Percentiles rank a stretch among this genome's conserved stretches.
Conservation (phyloP, 2,797 vertebrate genomes). For the Eleutherodactylus coqui region DNA sequence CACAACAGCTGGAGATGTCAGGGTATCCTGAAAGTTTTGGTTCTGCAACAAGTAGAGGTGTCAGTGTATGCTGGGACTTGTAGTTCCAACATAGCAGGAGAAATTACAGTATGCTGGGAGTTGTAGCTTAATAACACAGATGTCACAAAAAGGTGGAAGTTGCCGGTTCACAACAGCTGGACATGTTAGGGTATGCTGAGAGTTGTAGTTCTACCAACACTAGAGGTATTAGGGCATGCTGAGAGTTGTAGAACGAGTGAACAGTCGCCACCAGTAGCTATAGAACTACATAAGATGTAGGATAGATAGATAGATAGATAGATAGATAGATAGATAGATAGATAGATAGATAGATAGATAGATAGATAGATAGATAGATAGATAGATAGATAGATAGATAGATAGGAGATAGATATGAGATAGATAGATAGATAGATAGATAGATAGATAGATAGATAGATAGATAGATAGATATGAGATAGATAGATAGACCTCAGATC, state of each 20-base stretch:
- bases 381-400: no score
- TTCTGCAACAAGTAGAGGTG: background rate
- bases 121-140: no score
- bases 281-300: background rate
- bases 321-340: background rate
- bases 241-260: no score
- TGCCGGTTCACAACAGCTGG: background rate
- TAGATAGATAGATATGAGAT: no score
- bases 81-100: background rate
- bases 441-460: no score
- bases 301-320: background rate
- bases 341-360: background rate
- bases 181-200: background rate
- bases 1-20: background rate
- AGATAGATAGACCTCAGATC: no score
- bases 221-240: background rate
- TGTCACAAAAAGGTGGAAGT: background rate
- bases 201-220: background rate
- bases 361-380: background rate
- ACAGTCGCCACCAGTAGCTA: no score
- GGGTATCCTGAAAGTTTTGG: background rate
- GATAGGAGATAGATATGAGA: no score
- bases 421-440: no score
- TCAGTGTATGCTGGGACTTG: background rate
- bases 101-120: background rate